These are phyloP conservation scores for Equus przewalskii DNA, from an alignment of 2,113 vertebrate genomes.

Conservation along the genomic window DNA sequence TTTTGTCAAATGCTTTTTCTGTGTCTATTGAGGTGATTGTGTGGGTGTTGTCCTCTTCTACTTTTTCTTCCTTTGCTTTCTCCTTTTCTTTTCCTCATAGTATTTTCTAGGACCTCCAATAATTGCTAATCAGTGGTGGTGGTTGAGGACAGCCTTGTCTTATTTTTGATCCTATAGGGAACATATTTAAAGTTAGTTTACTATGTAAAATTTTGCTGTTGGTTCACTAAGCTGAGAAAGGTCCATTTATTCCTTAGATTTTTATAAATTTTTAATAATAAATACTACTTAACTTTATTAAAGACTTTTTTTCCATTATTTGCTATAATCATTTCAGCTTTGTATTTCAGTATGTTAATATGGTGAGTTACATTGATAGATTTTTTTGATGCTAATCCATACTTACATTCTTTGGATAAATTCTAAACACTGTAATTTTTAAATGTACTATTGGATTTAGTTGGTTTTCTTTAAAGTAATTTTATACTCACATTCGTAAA, in stretches of 20 bases:
- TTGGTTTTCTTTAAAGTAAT: conserved; percentile 2
- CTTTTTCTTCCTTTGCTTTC: neutral
- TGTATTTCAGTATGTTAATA: conserved; percentile 42
- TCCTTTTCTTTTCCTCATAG: neutral
- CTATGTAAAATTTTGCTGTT: neutral
- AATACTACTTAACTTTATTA: neutral
- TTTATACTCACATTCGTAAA: conserved; percentile 1
- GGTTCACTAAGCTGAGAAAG: neutral
- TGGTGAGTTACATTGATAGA: neutral
- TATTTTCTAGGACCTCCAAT: neutral
- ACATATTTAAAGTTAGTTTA: neutral
- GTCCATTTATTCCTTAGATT: neutral
- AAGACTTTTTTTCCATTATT: conserved; percentile 12
- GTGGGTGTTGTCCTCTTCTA: neutral
- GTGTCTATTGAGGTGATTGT: neutral
- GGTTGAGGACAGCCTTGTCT: neutral
- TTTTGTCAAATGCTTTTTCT: neutral
- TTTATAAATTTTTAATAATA: conserved; percentile 19
- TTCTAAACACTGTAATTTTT: conserved; percentile 45
- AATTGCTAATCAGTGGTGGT: neutral
- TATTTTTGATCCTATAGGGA: neutral
- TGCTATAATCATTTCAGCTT: conserved; percentile 37
- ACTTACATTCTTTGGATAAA: neutral
- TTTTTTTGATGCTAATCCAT: conserved; percentile 28
- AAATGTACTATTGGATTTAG: conserved; percentile 39